These are phyloP conservation scores for Hylyphantes graminicola DNA, from an alignment of 1,140 invertebrate species.

Conservation along the genomic window DNA sequence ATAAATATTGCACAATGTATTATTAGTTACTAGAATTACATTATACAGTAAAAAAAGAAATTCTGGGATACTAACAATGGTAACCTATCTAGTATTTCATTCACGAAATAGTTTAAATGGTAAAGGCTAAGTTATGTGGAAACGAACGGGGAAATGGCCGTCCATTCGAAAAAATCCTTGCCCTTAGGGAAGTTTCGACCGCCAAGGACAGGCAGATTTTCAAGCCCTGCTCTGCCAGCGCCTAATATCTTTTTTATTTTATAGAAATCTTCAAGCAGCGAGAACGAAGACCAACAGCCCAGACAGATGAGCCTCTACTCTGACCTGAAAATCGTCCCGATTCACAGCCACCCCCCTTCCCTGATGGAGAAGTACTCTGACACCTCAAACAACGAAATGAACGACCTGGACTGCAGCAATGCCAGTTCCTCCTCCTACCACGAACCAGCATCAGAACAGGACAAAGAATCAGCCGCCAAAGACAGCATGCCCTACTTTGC, in stretches of 20 bases:
- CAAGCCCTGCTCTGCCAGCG: too few relatives aligned
- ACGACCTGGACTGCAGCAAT: background rate
- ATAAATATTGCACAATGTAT: too few relatives aligned
- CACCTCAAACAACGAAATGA: background rate
- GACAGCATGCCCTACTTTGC: background rate
- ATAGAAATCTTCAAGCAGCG: background rate
- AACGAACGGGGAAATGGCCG: too few relatives aligned
- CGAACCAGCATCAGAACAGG: background rate
- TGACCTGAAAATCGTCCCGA: slow-evolving; percentile 18
- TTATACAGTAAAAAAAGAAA: too few relatives aligned
- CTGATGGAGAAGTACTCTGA: slow-evolving; percentile 15
- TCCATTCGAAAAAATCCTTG: too few relatives aligned
- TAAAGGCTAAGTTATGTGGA: too few relatives aligned
- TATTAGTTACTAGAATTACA: too few relatives aligned
- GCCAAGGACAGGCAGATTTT: too few relatives aligned
- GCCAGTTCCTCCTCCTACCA: background rate
- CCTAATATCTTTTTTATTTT: background rate
- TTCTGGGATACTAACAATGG: too few relatives aligned
- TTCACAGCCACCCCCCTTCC: slow-evolving; percentile 15
- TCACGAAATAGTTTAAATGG: too few relatives aligned
- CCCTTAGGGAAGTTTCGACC: too few relatives aligned
- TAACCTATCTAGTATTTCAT: too few relatives aligned
- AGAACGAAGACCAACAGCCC: background rate
- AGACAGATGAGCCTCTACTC: background rate
- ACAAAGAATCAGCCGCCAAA: background rate